Evolutionary conservation across 1,140 invertebrate genomes (phyloP).

Genomic region (Drosophila nebulosa): DNA sequence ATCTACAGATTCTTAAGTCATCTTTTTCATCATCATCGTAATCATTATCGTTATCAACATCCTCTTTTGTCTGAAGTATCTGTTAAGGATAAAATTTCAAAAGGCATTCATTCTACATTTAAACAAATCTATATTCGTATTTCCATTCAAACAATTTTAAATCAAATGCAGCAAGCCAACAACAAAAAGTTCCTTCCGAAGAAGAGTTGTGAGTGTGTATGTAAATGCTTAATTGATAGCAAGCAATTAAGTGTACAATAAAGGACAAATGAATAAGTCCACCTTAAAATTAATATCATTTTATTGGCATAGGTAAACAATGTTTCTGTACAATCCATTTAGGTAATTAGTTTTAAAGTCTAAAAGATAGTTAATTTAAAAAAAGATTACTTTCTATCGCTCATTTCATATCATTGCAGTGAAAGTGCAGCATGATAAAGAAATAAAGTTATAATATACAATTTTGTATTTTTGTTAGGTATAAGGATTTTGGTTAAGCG

Average conservation of each 20-base stretch:
- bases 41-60: slow-evolving; percentile 30
- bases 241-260: neutral
- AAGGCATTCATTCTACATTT: neutral
- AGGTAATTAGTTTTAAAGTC: too few species aligned
- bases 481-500: too few species aligned
- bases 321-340: neutral
- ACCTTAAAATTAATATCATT: neutral
- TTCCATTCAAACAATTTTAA: slow-evolving; percentile 3
- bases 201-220: neutral
- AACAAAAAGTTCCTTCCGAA: neutral
- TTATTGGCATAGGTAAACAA: neutral
- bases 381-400: too few species aligned
- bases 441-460: too few species aligned
- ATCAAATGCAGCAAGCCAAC: slow-evolving; percentile 5
- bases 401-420: too few species aligned
- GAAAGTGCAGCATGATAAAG: too few species aligned
- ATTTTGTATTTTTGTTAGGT: too few species aligned
- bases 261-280: neutral
- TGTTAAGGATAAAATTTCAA: neutral
- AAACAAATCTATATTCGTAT: neutral
- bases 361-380: too few species aligned
- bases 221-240: slow-evolving; percentile 35
- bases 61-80: slow-evolving; percentile 27
- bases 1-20: too few species aligned
- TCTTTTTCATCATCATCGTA: slow-evolving; percentile 4